Conservation (phyloP, 2,888 invertebrate genomes). For the Aradus depressus region DNA sequence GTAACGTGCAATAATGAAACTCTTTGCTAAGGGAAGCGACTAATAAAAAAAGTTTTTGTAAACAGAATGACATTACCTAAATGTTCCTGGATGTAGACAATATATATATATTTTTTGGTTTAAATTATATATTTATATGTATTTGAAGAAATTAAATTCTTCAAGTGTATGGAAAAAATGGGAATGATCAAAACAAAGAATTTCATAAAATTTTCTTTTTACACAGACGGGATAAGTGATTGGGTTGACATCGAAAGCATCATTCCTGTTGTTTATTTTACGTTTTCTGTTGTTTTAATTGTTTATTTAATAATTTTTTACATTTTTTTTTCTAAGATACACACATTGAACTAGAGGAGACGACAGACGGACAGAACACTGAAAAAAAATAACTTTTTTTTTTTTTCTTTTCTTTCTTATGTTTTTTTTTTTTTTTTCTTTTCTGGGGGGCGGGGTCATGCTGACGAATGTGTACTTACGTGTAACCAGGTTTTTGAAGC, state of each 20-base stretch:
- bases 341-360: slow-evolving; percentile 22
- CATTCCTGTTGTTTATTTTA: too few species aligned
- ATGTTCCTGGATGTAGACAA: neutral
- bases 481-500: slow-evolving; percentile 60
- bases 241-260: slow-evolving; percentile 15
- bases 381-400: too few species aligned
- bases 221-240: slow-evolving; percentile 3
- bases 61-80: too few species aligned
- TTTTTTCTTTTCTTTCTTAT: too few species aligned
- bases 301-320: neutral
- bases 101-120: neutral
- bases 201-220: slow-evolving; percentile 22
- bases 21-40: slow-evolving; percentile 27
- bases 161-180: neutral
- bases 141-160: neutral
- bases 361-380: slow-evolving; percentile 24
- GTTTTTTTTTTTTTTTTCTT: too few species aligned
- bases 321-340: slow-evolving; percentile 10
- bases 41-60: slow-evolving; percentile 9
- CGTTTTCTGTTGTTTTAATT: slow-evolving; percentile 8
- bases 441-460: too few species aligned
- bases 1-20: slow-evolving; percentile 21
- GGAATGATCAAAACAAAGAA: slow-evolving; percentile 23
- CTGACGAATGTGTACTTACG: slow-evolving; percentile 48
- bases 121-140: neutral